Base-by-base conservation (phyloP, 2,113 vertebrate genomes). In the Phalacrocorax brasilianus region DNA sequence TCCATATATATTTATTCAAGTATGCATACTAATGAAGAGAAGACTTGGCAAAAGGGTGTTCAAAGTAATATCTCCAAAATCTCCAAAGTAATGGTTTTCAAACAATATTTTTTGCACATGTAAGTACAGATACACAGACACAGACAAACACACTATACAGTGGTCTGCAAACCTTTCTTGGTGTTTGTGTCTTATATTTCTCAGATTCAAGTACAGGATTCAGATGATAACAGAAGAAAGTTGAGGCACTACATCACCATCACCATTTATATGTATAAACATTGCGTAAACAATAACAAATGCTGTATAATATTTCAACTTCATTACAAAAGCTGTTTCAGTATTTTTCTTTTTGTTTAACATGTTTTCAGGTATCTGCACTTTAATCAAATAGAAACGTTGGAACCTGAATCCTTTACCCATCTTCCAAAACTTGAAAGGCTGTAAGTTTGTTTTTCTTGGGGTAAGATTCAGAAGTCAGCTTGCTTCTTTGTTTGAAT, bases 361-460 rank as follows among this genome's bases (percentile, higher is more conserved):
- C 88, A 3, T 45, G 74, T 92, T 91, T 98, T 62, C 95, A 99
- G 99, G 93, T 99, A 99, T 95, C 98, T 99, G 96, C 99, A 99
- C 98, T 99, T 99, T 98, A 99, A 99, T 98, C 99, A 99, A 96
- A 99, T 99, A 74, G 99, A 99, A 95, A 99, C 98, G 2, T 95
- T 99, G 98, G 99, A 99, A 93, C 99, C 99, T 5, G 99, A 99
- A 96, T 99, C 99, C 45, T 99, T 99, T 96, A 98, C 98, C 62
- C 98, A 99, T 93, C 98, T 99, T 65, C 99, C 99, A 45, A 99
- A 99, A 98, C 98, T 99, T 95, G 99, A 99, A 95, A 98, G 99
- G 93, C 98, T 99, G 99, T 99, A 97, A 99, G 99, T 99, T 53
- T 84, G 26, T 70, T 72, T 94, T 75, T 71, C 45, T 91, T 96